Evolutionary conservation across 1,140 invertebrate genomes (phyloP), one percentile per base, ranked within the genome.

Genomic region (Teleogryllus occipitalis): DNA sequence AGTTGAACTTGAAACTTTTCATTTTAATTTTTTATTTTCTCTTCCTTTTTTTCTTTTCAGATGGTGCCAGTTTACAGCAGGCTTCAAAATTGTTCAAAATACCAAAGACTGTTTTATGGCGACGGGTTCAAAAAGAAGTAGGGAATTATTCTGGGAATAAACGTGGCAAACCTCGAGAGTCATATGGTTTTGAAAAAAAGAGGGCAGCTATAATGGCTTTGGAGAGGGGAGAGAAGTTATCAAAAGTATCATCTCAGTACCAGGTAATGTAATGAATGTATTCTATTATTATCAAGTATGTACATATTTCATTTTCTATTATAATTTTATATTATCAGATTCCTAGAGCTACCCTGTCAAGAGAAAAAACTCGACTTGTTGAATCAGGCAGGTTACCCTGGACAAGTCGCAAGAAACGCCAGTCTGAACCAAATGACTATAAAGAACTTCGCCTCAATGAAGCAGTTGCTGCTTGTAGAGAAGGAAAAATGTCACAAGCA

Each of bases 101-200:
- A 82, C 90, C 90, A 15, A 91, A 91, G 84, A 91, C 90, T 14
- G 89, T 91, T 7, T 83, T 91, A 27, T 91, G 90, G 90, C 84
- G 90, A 79, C 84, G 89, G 78, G 89, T 90, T 76, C 88, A 89
- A 81, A 89, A 89, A 77, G 85, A 87, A 81, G 74, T 75, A 21
- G 65, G 65, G 7, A 46, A 74, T 39, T 86, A 84, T 81, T 82
- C 84, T 80, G 84, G 85, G 49, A 77, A 85, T 14, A 81, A 84
- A 80, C 86, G 87, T 48, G 82, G 85, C 0, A 88, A 89, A 80
- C 83, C 85, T 82, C 87, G 87, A 75, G 87, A 85, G 15, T 85
- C 85, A 15, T 87, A 89, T 14, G 87, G 86, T 47, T 84, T 85
- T 47, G 88, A 87, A 6, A 87, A 85, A 72, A 85, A 88, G 80